A percentile compares a stretch with the other conserved stretches of the same genome.
These are phyloP conservation scores for Fragum fragum DNA, from an alignment of 2,888 invertebrate genomes.

Conservation along the genomic window DNA sequence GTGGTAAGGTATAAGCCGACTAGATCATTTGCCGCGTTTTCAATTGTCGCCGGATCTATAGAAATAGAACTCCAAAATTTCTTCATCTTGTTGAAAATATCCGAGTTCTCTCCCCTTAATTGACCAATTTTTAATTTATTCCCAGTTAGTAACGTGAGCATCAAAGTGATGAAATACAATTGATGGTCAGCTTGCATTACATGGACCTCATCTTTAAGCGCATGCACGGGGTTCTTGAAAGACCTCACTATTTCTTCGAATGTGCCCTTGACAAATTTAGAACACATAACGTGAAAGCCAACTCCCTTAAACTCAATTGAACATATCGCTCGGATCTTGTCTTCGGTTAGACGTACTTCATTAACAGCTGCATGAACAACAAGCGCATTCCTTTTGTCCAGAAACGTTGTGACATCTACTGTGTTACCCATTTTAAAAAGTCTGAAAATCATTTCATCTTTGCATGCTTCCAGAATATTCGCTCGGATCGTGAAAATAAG, in stretches of 20 bases:
- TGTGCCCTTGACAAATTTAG: slow-evolving; percentile 12
- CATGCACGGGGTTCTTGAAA: slow-evolving; percentile 17
- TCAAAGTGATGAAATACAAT: slow-evolving; percentile 4
- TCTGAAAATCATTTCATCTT: slow-evolving; percentile 1
- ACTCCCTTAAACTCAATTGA: slow-evolving; percentile 13
- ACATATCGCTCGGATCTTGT: slow-evolving; percentile 9
- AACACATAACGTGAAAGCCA: slow-evolving; percentile 16
- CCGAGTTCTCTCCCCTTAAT: not conserved
- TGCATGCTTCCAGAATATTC: slow-evolving; percentile 9
- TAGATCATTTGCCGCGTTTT: slow-evolving; percentile 16
- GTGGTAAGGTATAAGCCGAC: slow-evolving; percentile 10
- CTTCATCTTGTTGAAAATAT: slow-evolving; percentile 7
- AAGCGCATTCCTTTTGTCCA: slow-evolving; percentile 15
- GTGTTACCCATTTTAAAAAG: slow-evolving; percentile 2
- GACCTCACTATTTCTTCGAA: slow-evolving; percentile 15
- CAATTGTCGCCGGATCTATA: slow-evolving; percentile 1
- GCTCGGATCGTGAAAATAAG: slow-evolving; percentile 21
- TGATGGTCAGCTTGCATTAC: slow-evolving; percentile 4
- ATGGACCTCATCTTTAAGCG: slow-evolving; percentile 16
- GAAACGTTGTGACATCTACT: slow-evolving; percentile 13
- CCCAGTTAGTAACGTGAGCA: slow-evolving; percentile 1
- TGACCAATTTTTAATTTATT: slow-evolving; percentile 4
- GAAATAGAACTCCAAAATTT: slow-evolving; percentile 17
- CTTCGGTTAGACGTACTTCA: slow-evolving; percentile 12
- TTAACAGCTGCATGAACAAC: slow-evolving; percentile 11